Base-by-base conservation (phyloP, 1,140 invertebrate species). In the Ridgeia piscesae region DNA sequence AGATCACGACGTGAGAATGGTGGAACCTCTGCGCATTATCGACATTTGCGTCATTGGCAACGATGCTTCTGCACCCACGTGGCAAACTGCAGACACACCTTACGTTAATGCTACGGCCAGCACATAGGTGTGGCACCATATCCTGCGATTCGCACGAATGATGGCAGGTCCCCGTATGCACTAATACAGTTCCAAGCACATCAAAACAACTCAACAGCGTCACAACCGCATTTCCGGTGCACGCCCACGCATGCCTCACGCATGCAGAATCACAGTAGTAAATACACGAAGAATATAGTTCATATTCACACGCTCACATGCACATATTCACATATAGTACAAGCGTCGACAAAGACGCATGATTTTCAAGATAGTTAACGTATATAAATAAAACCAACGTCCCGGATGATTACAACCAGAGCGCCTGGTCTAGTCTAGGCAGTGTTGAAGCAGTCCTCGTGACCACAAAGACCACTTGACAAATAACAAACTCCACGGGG, bases 191-290 rank as follows among this genome's bases (percentile, higher is more conserved):
- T 77, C 17, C 58, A 21, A 21, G 6, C 58, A 21, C 27, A 21
- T 77, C 58, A 77, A 77, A 77, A 77, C 58, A 14, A 77, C 27
- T 77, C 58, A 77, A 77, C 58, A 77, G 11, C 6, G 58, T 77
- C 11, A 77, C 27, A 77, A 77, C 58, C 11, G 58, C 17, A 77
- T 9, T 77, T 77, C 27, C 11, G 2, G 58, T 77, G 58, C 58
- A 77, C 58, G 11, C 27, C 58, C 27, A 77, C 58, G 58, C 58
- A 77, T 77, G 58, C 58, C 14, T 77, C 27, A 21, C 58, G 58
- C 58, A 77, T 77, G 58, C 58, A 77, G 27, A 77, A 77, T 77
- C 58, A 77, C 58, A 77, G 58, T 77, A 77, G 58, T 77, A 77
- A 77, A 77, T 77, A 77, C 27, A 77, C 58, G 58, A 77, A 77